phyloP scores from a whole-genome alignment of 2,113 vertebrate genomes.

The Coregonus clupeaformis region DNA sequence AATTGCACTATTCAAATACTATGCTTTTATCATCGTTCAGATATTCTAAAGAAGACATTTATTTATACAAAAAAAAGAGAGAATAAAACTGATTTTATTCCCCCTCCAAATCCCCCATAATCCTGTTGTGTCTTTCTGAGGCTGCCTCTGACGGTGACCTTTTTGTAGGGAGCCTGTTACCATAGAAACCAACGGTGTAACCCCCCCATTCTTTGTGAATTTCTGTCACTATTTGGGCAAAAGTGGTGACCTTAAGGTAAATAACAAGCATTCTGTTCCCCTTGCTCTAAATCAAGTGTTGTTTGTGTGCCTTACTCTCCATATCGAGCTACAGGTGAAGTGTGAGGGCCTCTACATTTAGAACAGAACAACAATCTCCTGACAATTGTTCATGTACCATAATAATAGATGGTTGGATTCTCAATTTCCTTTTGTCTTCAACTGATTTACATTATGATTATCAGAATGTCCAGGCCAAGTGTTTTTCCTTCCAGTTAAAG shows the following conservation, averaged over 20 bases:
- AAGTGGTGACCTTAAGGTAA: slow-evolving; percentile 48
- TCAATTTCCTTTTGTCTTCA: background rate
- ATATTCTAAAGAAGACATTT: slow-evolving; percentile 39
- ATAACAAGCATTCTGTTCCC: slow-evolving; percentile 35
- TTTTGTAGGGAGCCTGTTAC: slow-evolving; percentile 77
- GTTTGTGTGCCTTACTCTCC: background rate
- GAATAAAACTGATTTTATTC: slow-evolving; percentile 59
- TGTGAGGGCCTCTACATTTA: no score
- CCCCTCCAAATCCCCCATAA: slow-evolving; percentile 65
- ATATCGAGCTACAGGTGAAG: slow-evolving; percentile 4
- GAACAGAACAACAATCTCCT: background rate
- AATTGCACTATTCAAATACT: slow-evolving; percentile 76
- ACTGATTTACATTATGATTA: background rate
- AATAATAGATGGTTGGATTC: background rate
- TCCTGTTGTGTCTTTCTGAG: slow-evolving; percentile 68
- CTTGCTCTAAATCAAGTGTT: slow-evolving; percentile 5
- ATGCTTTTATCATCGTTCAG: slow-evolving; percentile 67
- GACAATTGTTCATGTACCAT: background rate
- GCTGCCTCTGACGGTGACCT: slow-evolving; percentile 77
- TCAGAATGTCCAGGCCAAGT: background rate
- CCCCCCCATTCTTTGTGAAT: slow-evolving; percentile 45
- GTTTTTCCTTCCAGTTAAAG: background rate
- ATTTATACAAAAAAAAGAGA: background rate
- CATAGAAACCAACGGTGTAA: slow-evolving; percentile 71
- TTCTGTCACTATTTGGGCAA: slow-evolving; percentile 46